phyloP scores from a whole-genome alignment of 2,113 vertebrate genomes.

The Tauraco erythrolophus region DNA sequence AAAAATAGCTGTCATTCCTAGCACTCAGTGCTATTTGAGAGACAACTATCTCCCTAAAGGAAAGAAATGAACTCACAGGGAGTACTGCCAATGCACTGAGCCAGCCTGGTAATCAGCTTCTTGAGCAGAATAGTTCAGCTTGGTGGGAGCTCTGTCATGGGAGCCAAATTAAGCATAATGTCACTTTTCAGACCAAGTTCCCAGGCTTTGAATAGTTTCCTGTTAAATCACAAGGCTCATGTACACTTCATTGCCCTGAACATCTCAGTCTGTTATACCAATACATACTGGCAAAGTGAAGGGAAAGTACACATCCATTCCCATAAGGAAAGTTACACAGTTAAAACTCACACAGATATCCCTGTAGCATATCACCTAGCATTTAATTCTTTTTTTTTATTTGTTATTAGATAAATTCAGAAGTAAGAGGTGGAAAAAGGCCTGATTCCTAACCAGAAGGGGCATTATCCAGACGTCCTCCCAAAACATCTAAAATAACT shows the following conservation, averaged over 20 bases:
- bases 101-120: not conserved
- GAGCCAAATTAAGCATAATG: constrained; percentile 30
- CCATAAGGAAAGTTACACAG: not conserved
- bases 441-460: not conserved
- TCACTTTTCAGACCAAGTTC: constrained; percentile 45
- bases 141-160: constrained; percentile 1
- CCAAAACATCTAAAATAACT: not conserved
- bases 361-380: not conserved
- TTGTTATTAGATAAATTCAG: not conserved
- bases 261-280: not conserved
- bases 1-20: not conserved
- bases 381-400: not conserved
- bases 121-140: not conserved
- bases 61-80: not conserved
- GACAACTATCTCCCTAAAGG: not conserved
- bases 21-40: not conserved
- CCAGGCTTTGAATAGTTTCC: constrained; percentile 41
- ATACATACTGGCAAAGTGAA: not conserved
- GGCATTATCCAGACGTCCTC: not conserved
- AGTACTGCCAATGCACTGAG: not conserved
- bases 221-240: not conserved
- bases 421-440: not conserved
- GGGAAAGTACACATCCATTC: not conserved
- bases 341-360: not conserved
- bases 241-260: not conserved